Conservation (phyloP, 2,113 vertebrate species). For the Morone chrysops region DNA sequence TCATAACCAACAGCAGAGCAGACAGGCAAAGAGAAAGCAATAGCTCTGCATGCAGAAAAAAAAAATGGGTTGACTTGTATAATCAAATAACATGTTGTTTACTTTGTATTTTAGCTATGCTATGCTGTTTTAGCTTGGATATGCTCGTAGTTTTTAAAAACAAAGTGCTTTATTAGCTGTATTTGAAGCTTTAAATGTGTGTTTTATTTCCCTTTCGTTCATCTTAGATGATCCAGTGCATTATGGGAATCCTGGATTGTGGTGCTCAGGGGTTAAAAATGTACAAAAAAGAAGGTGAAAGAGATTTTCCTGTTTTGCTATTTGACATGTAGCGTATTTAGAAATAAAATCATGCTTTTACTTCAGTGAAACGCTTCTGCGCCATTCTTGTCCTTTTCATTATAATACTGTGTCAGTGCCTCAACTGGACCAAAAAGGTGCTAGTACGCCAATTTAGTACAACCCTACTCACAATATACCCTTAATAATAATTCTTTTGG, state of each 20-base stretch:
- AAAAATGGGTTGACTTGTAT: conserved; percentile 60
- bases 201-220: conserved; percentile 71
- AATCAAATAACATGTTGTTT: conserved; percentile 77
- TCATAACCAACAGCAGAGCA: conserved; percentile 56
- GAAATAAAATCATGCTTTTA: conserved; percentile 83
- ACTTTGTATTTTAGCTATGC: conserved; percentile 81
- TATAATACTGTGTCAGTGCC: not conserved
- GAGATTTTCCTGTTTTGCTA: conserved; percentile 79
- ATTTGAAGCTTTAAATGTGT: conserved; percentile 76
- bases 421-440: no score
- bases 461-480: no score
- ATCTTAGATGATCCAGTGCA: conserved; percentile 81
- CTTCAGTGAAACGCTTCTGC: conserved; percentile 32
- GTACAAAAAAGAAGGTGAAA: conserved; percentile 56
- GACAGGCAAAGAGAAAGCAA: conserved; percentile 49
- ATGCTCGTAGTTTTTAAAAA: conserved; percentile 82
- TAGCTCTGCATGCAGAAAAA: conserved; percentile 52
- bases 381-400: not conserved
- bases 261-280: conserved; percentile 82
- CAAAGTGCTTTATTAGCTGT: conserved; percentile 73
- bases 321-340: conserved; percentile 81
- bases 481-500: no score
- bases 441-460: no score
- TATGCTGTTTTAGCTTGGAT: conserved; percentile 77
- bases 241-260: conserved; percentile 84